A percentile compares a stretch with the other conserved stretches of the same genome.
phyloP scores from a whole-genome alignment of 1,140 invertebrate genomes.

The Protaetia brevitarsis region DNA sequence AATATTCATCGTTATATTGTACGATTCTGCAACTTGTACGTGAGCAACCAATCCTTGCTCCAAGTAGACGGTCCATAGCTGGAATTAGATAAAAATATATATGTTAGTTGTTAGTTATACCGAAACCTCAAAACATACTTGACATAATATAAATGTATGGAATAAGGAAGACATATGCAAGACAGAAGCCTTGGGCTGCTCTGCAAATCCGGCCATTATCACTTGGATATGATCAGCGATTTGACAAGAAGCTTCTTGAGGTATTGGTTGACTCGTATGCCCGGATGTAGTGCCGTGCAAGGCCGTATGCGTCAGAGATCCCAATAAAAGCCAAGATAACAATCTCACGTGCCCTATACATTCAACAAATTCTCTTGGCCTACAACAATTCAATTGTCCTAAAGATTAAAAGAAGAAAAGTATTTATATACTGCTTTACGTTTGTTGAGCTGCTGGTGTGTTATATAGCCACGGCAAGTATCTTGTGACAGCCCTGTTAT shows the following conservation, averaged over 20 bases:
- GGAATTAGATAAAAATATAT: constrained; percentile 33
- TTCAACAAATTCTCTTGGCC: constrained; percentile 91
- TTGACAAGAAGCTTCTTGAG: constrained; percentile 92
- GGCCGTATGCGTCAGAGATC: constrained; percentile 86
- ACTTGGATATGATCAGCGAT: constrained; percentile 97
- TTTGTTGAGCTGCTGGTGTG: constrained; percentile 80
- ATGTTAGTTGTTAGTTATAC: not conserved
- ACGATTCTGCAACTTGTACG: constrained; percentile 64
- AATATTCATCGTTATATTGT: constrained; percentile 72
- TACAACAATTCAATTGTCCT: constrained; percentile 51
- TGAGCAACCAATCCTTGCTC: constrained; percentile 78
- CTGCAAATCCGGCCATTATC: constrained; percentile 92
- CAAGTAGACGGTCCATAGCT: constrained; percentile 98
- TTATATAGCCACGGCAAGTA: constrained; percentile 93
- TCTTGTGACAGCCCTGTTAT: constrained; percentile 77
- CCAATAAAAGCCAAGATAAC: constrained; percentile 92
- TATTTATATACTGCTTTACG: constrained; percentile 57
- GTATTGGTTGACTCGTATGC: constrained; percentile 78
- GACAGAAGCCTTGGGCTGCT: constrained; percentile 86
- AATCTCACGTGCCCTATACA: constrained; percentile 92
- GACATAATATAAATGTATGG: constrained; percentile 78
- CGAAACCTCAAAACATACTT: constrained; percentile 51
- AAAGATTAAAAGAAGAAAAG: not conserved
- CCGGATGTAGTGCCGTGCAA: constrained; percentile 53
- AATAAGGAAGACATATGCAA: constrained; percentile 90